A percentile compares a stretch with the other conserved stretches of the same genome.
phyloP scores from a whole-genome alignment of 2,888 invertebrate species.

The Amblyjoppa fuscipennis region DNA sequence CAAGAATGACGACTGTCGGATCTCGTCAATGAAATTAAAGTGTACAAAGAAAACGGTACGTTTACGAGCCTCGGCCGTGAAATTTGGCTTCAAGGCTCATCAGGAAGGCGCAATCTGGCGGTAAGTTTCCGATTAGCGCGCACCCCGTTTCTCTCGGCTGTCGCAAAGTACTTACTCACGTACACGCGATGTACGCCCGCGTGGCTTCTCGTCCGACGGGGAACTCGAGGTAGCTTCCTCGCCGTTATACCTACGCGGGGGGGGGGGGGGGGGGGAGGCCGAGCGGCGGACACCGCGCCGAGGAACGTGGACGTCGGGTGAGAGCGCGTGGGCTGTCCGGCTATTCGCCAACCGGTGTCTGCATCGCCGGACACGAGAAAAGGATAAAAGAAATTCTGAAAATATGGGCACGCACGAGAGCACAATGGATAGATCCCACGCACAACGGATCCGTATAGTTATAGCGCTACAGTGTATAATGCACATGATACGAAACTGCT shows the following conservation, averaged over 20 bases:
- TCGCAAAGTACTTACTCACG: conserved; percentile 46
- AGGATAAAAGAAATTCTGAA: conserved; percentile 67
- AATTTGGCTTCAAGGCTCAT: conserved; percentile 54
- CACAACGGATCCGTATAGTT: conserved; percentile 47
- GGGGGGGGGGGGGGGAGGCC: conserved; percentile 37
- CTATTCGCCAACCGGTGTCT: conserved; percentile 55
- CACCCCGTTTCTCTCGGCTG: conserved; percentile 49
- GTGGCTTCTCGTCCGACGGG: conserved; percentile 49
- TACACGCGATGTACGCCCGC: conserved; percentile 63
- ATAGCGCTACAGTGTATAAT: conserved; percentile 5
- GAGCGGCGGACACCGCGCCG: conserved; percentile 23
- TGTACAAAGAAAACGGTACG: too few relatives aligned
- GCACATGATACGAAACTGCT: conserved; percentile 22
- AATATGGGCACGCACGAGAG: conserved; percentile 65
- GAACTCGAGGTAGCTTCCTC: conserved; percentile 57
- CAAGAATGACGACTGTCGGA: too few relatives aligned
- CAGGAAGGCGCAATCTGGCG: conserved; percentile 50
- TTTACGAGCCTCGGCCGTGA: conserved; percentile 2
- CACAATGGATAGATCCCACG: conserved; percentile 68
- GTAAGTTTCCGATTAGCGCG: conserved; percentile 45
- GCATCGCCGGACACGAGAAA: conserved; percentile 49
- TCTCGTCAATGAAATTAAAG: too few relatives aligned
- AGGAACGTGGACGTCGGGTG: conserved; percentile 12
- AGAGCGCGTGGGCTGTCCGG: conserved; percentile 61
- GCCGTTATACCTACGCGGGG: conserved; percentile 54